phyloP scores from a whole-genome alignment of 2,113 vertebrate genomes.

The Eolophus roseicapilla region DNA sequence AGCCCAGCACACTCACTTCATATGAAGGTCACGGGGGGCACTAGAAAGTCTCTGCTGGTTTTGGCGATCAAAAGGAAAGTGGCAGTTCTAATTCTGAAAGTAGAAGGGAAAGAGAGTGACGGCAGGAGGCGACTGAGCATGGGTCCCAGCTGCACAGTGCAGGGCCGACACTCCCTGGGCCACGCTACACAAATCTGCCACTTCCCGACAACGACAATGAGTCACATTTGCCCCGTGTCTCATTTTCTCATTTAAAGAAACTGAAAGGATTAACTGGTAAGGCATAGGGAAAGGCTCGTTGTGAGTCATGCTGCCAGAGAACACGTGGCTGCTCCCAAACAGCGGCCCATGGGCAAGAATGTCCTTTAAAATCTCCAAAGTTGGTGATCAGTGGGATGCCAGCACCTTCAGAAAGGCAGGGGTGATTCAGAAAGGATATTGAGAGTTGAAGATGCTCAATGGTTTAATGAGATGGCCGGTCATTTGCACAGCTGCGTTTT shows the following conservation, averaged over 20 bases:
- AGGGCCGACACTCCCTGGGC: neutral
- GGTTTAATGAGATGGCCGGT: neutral
- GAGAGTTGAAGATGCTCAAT: neutral
- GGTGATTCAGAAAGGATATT: neutral
- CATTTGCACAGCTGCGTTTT: neutral
- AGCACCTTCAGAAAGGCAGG: neutral
- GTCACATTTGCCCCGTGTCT: neutral
- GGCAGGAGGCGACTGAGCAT: neutral
- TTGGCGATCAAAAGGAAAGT: neutral
- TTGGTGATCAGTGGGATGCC: no score
- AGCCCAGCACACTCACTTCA: neutral
- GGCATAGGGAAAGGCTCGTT: neutral
- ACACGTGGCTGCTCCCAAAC: neutral
- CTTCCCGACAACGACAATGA: constrained; percentile 12
- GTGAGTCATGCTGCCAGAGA: neutral
- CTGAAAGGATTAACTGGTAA: constrained; percentile 13
- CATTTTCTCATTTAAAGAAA: constrained; percentile 25
- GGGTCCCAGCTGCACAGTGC: neutral
- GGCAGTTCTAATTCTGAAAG: neutral
- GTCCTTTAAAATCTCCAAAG: neutral
- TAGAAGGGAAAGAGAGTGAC: neutral
- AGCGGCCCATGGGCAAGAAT: neutral
- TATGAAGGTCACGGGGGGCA: neutral
- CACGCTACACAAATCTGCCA: neutral
- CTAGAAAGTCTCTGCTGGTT: neutral